phyloP scores from a whole-genome alignment of 1,140 invertebrate genomes.

The Rhagoletis zephyria region DNA sequence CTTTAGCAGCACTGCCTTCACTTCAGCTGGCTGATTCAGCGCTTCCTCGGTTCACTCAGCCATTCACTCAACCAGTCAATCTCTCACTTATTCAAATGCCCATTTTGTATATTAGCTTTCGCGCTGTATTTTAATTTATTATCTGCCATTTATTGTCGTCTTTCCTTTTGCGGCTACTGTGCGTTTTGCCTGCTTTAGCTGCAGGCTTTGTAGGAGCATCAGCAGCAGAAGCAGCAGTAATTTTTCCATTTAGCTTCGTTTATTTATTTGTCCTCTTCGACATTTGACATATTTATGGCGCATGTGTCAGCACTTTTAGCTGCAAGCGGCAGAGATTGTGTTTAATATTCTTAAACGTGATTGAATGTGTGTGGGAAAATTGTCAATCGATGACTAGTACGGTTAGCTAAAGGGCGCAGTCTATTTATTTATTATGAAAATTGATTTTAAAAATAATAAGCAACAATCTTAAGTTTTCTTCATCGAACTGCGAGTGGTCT shows the following conservation, averaged over 20 bases:
- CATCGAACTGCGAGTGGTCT: no score
- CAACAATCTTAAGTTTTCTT: no score
- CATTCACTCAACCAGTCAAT: background rate
- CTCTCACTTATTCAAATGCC: no score
- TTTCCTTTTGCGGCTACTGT: slow-evolving; percentile 28
- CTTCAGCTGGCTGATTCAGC: background rate
- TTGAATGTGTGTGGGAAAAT: slow-evolving; percentile 40
- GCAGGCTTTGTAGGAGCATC: background rate
- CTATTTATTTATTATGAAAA: no score
- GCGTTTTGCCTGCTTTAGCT: background rate
- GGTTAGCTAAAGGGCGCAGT: background rate
- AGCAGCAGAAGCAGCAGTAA: background rate
- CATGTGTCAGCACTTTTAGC: slow-evolving; percentile 38
- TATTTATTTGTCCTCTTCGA: background rate
- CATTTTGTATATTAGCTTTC: background rate
- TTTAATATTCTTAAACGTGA: slow-evolving; percentile 26
- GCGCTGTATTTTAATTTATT: slow-evolving; percentile 40
- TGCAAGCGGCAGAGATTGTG: background rate
- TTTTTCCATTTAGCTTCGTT: background rate
- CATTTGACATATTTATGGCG: slow-evolving; percentile 42
- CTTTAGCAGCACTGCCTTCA: background rate
- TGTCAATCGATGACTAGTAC: background rate
- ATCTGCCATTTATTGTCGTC: slow-evolving; percentile 39
- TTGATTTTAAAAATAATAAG: no score
- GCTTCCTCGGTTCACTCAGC: background rate